A percentile compares a stretch with the other conserved stretches of the same genome.
Conservation (phyloP, 2,113 vertebrate genomes). For the Lepidothrix coronata region DNA sequence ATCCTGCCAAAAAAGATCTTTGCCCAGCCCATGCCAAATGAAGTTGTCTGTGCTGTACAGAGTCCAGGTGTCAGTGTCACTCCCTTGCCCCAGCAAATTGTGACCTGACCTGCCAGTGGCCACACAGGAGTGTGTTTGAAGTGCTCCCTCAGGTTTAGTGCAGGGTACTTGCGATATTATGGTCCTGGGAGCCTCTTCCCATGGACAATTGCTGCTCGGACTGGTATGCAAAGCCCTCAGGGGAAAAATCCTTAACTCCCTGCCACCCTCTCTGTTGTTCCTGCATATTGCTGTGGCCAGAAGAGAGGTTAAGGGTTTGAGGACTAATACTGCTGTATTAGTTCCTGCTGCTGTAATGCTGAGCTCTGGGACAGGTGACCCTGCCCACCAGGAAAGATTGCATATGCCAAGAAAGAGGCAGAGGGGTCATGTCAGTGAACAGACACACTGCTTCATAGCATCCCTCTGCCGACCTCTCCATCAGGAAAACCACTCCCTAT, state of each 20-base stretch:
- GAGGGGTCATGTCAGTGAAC: neutral
- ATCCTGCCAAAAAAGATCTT: neutral
- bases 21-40: fast-evolving
- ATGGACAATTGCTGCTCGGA: neutral
- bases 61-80: neutral
- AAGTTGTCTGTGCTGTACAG: neutral
- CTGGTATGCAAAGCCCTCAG: neutral
- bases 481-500: fast-evolving
- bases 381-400: fast-evolving
- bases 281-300: neutral
- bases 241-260: neutral
- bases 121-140: fast-evolving
- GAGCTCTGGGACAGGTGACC: neutral
- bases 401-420: neutral
- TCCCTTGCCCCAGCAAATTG: fast-evolving
- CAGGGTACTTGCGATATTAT: fast-evolving
- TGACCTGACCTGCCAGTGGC: neutral
- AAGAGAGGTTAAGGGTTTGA: neutral
- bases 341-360: fast-evolving
- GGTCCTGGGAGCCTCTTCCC: neutral
- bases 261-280: neutral
- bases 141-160: neutral
- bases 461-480: fast-evolving
- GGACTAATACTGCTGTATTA: neutral
- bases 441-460: fast-evolving